Conservation (phyloP, 1,140 invertebrate genomes). For the Procambarus virginalis region DNA sequence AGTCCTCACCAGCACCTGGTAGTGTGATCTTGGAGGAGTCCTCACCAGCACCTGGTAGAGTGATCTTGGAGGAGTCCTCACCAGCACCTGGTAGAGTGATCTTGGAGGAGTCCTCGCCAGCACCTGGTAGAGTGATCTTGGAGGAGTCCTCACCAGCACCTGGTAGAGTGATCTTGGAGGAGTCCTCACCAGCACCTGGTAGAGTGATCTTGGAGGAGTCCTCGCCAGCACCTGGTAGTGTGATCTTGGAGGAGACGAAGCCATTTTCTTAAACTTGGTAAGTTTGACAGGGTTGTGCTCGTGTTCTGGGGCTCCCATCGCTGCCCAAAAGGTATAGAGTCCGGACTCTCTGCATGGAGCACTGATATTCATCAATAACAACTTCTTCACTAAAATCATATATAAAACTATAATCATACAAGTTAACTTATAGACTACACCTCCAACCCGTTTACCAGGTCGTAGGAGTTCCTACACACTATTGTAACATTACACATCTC, state of each 20-base stretch:
- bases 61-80: too few species aligned
- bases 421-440: too few species aligned
- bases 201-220: background rate
- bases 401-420: background rate
- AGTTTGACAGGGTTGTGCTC: slow-evolving; percentile 47
- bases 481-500: background rate
- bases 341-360: slow-evolving; percentile 63
- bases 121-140: too few species aligned
- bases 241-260: slow-evolving; percentile 8
- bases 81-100: too few species aligned
- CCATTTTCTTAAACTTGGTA: slow-evolving; percentile 58
- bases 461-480: background rate
- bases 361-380: slow-evolving; percentile 63
- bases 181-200: too few species aligned
- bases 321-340: slow-evolving; percentile 45
- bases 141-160: too few species aligned
- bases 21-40: too few species aligned
- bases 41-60: too few species aligned
- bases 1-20: too few species aligned
- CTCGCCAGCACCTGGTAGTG: too few species aligned
- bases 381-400: slow-evolving; percentile 57
- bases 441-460: background rate
- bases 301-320: slow-evolving; percentile 52
- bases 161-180: too few species aligned
- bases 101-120: too few species aligned